Evolutionary conservation across 2,888 invertebrate species (phyloP).

Genomic region (Lucinisca nassula): DNA sequence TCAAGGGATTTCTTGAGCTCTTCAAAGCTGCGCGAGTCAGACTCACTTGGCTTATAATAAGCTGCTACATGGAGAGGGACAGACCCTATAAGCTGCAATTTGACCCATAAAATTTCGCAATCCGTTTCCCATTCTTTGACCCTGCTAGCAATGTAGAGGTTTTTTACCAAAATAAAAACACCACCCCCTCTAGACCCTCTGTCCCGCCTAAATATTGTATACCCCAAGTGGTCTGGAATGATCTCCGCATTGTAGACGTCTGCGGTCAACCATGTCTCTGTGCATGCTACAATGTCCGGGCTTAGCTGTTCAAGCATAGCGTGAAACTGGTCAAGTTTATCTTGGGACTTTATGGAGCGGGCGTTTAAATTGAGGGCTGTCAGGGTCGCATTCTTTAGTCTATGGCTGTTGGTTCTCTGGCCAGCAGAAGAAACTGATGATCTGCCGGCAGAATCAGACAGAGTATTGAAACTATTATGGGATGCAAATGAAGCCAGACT

Average conservation of each 20-base stretch:
- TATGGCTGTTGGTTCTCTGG: neutral
- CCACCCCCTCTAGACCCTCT: neutral
- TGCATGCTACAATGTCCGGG: neutral
- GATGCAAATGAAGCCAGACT: neutral
- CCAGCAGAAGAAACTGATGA: slow-evolving; percentile 4
- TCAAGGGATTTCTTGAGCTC: neutral
- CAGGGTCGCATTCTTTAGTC: neutral
- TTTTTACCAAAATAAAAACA: neutral
- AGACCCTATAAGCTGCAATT: neutral
- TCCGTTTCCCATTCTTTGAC: neutral
- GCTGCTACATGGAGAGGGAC: neutral
- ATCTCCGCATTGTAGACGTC: neutral
- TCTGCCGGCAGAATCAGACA: neutral
- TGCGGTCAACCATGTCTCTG: neutral
- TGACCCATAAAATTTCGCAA: neutral
- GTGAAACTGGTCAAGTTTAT: neutral
- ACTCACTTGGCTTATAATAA: neutral
- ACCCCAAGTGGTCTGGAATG: neutral
- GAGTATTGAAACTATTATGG: neutral
- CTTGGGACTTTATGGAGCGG: neutral
- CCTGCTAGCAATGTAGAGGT: slow-evolving; percentile 6
- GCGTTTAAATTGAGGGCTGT: neutral
- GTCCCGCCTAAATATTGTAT: neutral
- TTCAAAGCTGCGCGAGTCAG: neutral
- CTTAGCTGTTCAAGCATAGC: neutral